Base-by-base conservation (phyloP, 2,113 vertebrate species). In the Panthera tigris region DNA sequence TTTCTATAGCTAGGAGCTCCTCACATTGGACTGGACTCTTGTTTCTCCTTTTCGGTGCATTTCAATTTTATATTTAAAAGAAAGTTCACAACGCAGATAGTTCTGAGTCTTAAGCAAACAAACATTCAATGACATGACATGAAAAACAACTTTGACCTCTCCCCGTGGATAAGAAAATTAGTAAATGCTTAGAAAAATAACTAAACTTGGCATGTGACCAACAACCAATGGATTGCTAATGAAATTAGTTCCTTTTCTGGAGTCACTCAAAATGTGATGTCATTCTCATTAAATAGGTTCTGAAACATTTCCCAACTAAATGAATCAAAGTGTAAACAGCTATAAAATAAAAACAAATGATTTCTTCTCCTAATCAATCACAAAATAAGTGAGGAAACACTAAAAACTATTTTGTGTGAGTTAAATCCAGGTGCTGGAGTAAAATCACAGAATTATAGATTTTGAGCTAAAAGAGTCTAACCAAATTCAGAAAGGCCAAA, bases 91-190 rank as follows among this genome's bases (percentile, higher is more conserved):
- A 50, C 57, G 19, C 96, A 79, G 52, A 45, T 39, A 48, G 63
- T 85, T 83, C 39, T 83, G 87, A 93, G 25, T 61, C 83, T 86
- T 86, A 79, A 63, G 61, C 61, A 97, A 50, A 88, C 15, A 55
- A 88, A 68, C 39, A 95, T 65, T 55, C 12, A 8, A 61, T 50
- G 39, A 78, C 36, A 95, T 31, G 45, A 88, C 10, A 29, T 81
- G 36, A 88, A 84, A 71, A 96, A 94, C 74, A 96, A 90, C 29
- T 96, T 4, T 63, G 69, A 88, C 18, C 27, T 86, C 68, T 93
- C 52, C 87, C 29, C 74, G 25, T 69, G 15, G 31, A 63, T 50
- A 89, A 89, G 82, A 63, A 74, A 55, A 36, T 18, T 71, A 68
- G 79, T 31, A 61, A 94, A 69, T 16, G 57, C 16, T 71, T 69